phyloP scores from a whole-genome alignment of 2,888 invertebrate genomes.

The Geophilus truncorum region DNA sequence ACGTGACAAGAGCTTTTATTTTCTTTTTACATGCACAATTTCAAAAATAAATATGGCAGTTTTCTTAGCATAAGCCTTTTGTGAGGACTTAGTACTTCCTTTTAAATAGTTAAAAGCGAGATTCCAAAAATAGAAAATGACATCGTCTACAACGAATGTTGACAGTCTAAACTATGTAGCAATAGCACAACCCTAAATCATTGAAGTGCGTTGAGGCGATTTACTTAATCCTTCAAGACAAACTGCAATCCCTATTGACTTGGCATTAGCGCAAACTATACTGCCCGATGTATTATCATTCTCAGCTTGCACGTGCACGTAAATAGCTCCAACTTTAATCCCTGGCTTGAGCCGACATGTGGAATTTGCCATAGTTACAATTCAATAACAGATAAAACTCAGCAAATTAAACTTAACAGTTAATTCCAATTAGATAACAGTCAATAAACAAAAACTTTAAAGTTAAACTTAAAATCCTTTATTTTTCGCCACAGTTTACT shows the following conservation, averaged over 20 bases:
- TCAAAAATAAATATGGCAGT: no score
- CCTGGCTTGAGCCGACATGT: neutral
- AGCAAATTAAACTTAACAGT: neutral
- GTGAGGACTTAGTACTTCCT: neutral
- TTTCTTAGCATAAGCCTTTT: neutral
- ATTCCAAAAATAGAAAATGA: neutral
- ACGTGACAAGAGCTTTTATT: no score
- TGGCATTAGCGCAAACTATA: neutral
- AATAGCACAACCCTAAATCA: neutral
- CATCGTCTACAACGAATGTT: neutral
- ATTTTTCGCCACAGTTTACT: no score
- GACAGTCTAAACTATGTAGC: neutral
- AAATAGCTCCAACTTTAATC: neutral
- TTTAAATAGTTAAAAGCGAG: neutral
- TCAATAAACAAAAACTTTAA: no score
- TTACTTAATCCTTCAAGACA: slow-evolving; percentile 4
- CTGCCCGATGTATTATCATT: neutral
- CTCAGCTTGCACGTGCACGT: neutral
- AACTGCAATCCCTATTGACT: neutral
- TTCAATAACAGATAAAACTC: neutral
- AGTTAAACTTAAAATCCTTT: no score
- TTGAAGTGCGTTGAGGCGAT: neutral
- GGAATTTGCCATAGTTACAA: neutral
- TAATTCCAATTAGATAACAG: no score
- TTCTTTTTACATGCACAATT: no score